phyloP scores from a whole-genome alignment of 1,140 invertebrate species.

The Heliconius hewitsoni region DNA sequence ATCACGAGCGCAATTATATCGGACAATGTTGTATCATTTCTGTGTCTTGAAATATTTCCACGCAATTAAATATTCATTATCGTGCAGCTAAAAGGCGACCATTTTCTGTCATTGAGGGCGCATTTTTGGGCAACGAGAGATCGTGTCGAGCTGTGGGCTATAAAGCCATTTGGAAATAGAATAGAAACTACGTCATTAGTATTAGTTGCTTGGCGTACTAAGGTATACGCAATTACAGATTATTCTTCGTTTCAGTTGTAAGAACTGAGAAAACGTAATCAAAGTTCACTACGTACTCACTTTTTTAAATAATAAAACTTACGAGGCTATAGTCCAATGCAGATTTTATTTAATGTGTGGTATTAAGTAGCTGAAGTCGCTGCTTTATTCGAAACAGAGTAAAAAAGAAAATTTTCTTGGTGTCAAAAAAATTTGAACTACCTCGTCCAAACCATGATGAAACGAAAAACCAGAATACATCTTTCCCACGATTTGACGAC shows the following conservation, averaged over 20 bases:
- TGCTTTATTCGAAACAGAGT: background rate
- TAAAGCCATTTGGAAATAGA: constrained; percentile 36
- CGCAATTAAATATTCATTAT: constrained; percentile 78
- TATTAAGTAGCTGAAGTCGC: background rate
- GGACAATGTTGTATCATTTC: constrained; percentile 50
- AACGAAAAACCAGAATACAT: background rate
- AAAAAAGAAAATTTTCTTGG: background rate
- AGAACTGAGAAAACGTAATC: too few relatives aligned
- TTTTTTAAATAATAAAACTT: too few relatives aligned
- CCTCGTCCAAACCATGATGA: background rate
- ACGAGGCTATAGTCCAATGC: too few relatives aligned
- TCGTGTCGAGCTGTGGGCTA: constrained; percentile 41
- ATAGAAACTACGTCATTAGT: constrained; percentile 19
- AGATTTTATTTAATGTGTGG: too few relatives aligned
- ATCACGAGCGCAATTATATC: constrained; percentile 33
- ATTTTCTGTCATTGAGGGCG: constrained; percentile 66
- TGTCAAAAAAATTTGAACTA: background rate
- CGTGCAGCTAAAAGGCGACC: constrained; percentile 42
- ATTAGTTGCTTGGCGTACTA: constrained; percentile 14
- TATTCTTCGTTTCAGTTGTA: too few relatives aligned
- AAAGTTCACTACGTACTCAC: too few relatives aligned
- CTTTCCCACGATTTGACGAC: constrained; percentile 58
- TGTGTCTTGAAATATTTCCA: constrained; percentile 59
- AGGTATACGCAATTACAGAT: too few relatives aligned
- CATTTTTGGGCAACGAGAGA: constrained; percentile 47